Percentiles rank a stretch among this genome's conserved stretches.
phyloP scores from a whole-genome alignment of 2,113 vertebrate species.

The Otis tarda region DNA sequence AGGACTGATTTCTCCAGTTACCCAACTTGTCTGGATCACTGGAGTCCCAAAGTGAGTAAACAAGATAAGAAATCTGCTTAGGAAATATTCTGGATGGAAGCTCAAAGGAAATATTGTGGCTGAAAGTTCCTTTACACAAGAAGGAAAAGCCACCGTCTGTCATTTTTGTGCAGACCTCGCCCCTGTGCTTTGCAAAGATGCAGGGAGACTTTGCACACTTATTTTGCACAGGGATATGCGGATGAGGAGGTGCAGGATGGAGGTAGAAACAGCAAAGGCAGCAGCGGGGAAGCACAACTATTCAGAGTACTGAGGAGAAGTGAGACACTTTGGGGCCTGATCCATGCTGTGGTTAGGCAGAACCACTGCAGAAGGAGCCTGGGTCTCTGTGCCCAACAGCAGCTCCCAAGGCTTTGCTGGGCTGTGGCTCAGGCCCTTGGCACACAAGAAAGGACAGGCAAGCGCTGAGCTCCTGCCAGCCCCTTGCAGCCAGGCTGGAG shows the following conservation, averaged over 20 bases:
- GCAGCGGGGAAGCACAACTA: background rate
- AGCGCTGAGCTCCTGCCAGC: background rate
- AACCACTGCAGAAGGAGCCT: background rate
- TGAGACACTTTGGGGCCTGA: background rate
- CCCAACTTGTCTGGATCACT: background rate
- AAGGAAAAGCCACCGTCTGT: background rate
- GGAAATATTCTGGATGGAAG: background rate
- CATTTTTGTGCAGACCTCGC: background rate
- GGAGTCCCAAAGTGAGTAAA: background rate
- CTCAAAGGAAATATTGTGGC: too few relatives aligned
- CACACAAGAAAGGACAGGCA: rapidly evolving
- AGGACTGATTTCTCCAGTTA: background rate
- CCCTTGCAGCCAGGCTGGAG: background rate
- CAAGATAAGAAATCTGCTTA: background rate
- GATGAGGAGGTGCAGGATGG: background rate
- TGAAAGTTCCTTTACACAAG: background rate
- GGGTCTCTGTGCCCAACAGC: background rate
- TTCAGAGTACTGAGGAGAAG: background rate
- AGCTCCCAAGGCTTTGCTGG: background rate
- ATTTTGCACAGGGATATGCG: background rate
- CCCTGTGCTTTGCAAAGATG: background rate
- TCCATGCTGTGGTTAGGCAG: background rate
- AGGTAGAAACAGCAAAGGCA: background rate
- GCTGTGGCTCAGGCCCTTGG: background rate
- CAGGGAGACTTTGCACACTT: background rate